phyloP scores from a whole-genome alignment of 2,113 vertebrate species.

The Albula goreensis region DNA sequence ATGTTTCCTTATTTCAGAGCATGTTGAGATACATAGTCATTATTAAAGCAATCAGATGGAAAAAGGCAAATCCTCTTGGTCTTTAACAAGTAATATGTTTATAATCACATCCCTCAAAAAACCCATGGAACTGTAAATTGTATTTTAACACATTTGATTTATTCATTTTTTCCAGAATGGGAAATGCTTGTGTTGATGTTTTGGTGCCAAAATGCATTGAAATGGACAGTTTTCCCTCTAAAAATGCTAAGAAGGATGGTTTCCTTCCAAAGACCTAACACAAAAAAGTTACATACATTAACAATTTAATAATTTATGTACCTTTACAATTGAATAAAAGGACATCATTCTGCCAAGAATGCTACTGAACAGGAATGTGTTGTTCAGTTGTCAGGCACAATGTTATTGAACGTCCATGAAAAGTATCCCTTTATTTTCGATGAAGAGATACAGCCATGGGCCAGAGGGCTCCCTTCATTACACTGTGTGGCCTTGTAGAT shows the following conservation, averaged over 20 bases:
- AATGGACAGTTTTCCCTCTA: background rate
- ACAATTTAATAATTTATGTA: background rate
- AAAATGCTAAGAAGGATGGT: background rate
- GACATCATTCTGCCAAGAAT: slow-evolving; percentile 24
- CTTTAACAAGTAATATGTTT: background rate
- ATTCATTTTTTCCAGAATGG: no score
- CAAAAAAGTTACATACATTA: background rate
- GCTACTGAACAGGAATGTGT: slow-evolving; percentile 20
- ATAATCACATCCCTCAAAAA: background rate
- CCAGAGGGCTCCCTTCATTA: slow-evolving; percentile 46
- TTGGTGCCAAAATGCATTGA: background rate
- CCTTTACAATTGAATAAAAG: slow-evolving; percentile 31
- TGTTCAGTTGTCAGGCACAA: slow-evolving; percentile 19
- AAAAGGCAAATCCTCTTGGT: slow-evolving; percentile 36
- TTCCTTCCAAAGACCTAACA: background rate
- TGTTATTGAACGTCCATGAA: background rate
- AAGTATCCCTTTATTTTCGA: slow-evolving; percentile 9
- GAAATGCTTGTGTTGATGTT: background rate
- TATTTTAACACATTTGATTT: background rate
- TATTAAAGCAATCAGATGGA: slow-evolving; percentile 52
- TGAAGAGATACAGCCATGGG: background rate
- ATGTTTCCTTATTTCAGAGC: slow-evolving; percentile 60
- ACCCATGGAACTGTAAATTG: background rate
- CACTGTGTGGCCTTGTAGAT: slow-evolving; percentile 37
- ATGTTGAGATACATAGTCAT: background rate